Evolutionary conservation across 92 coral and sea anemone species (phyloP), one percentile per base, ranked within the genome.

Genomic region (Zoanthus solanderi): DNA sequence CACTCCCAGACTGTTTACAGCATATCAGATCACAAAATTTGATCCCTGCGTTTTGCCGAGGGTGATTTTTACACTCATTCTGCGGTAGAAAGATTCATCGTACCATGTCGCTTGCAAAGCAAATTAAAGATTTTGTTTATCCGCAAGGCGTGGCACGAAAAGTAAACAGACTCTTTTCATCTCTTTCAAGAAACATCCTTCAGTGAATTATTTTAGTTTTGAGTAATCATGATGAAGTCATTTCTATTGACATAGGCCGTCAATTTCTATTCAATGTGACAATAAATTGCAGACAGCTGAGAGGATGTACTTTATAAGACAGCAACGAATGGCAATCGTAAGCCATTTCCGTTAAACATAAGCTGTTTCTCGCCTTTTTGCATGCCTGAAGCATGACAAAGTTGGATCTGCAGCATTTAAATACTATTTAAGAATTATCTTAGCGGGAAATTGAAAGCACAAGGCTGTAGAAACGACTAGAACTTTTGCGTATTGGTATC

Each of bases 1-100:
- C 84, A 80, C 84, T 80, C 84, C 84, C 84, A 80, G 84, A 80
- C 84, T 42, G 84, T 80, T 80, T 37, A 18, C 54, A 80, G 84
- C 84, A 60, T 68, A 80, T 80, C 84, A 65, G 11, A 63, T 65
- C 84, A n/a, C 72, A 73, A 63, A 80, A 80, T 80, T 17, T 80
- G 84, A 80, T 45, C 84, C 74, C 31, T 16, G 28, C 23, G 4
- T 5, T 9, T 29, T 50, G 23, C 74, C 0, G 11, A n/a, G 44
- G 84, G 84, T 34, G 28, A 66, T 58, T 79, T 79, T 4, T 58
- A 17, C 7, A 30, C 60, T 79, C 71, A 34, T n/a, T 56, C 42
- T 15, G 15, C n/a, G 82, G 23, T 67, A 14, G 30, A 42, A 56
- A 60, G 58, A 80, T 10, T 80, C 34, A 18, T 37, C 45, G 34